Base-by-base conservation (phyloP, 2,888 invertebrate genomes). In the Caradrina clavipalpis region DNA sequence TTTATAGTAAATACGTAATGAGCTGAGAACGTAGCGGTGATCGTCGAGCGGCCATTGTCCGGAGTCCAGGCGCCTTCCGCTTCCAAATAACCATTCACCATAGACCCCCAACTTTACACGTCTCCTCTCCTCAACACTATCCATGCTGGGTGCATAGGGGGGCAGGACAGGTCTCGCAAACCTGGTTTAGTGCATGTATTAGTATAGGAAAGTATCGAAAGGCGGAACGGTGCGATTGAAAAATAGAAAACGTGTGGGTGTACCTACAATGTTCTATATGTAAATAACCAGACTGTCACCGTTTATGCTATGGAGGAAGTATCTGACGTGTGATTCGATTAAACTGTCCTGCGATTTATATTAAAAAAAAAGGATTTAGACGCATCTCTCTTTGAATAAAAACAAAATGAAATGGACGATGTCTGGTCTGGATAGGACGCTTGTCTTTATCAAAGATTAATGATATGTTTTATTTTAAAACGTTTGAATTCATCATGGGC, bases 181-280 rank as follows among this genome's bases (percentile, higher is more conserved):
- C 71, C 78, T 92, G 91, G 94, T 86, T 81, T 67, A 80, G 78
- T 85, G 80, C 83, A 87, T 89, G 86, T 89, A 89, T 92, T 92
- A 90, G 90, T 92, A 88, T 91, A 94, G 90, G 93, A 94, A 95
- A 94, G 92, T 94, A 95, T 93, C 89, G 94, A 95, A 94, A 95
- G 92, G 94, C 93, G 94, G 94, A 95, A 94, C 92, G 92, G 82
- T 86, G 86, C 89, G 92, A 93, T 94, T 94, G 94, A 94, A 94
- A 95, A 95, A 93, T 94, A 93, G 93, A 94, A 94, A 95, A 91
- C 90, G 90, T 90, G 88, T 90, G 86, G 81, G 86, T 84, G 80
- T 85, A 81, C n/a, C n/a, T n/a, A n/a, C 86, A 79, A 81, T 88
- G 89, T 86, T 89, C 89, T 88, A 87, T 86, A 92, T 91, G 90